Percentiles rank a stretch among this genome's conserved stretches.
Evolutionary conservation across 2,113 vertebrate species (phyloP).

Genomic region (Prunella himalayana): DNA sequence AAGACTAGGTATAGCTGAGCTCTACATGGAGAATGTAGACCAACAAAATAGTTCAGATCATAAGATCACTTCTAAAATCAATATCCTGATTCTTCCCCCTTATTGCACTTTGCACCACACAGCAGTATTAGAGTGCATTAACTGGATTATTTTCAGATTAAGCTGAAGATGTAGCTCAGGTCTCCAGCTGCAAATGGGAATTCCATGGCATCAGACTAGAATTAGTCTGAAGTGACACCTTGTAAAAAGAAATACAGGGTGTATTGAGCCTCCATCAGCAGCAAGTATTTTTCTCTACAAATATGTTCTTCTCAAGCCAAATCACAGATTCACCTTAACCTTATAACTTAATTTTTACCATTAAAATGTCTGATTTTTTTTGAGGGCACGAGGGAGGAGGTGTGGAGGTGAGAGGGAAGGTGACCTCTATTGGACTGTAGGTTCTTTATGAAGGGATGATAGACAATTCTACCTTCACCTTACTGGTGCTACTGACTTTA

Average conservation of each 20-base stretch:
- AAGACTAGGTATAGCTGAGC: not conserved
- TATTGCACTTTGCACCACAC: not conserved
- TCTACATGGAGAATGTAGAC: not conserved
- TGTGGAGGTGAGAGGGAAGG: not conserved
- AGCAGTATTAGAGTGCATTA: not conserved
- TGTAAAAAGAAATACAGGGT: not conserved
- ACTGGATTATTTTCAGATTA: not conserved
- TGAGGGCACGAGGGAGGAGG: accelerated
- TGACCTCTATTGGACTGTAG: not conserved
- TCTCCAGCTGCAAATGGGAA: not conserved
- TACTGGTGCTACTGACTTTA: not conserved
- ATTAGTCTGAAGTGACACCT: not conserved
- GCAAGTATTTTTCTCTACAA: not conserved
- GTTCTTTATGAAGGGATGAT: not conserved
- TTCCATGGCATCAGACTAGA: not conserved
- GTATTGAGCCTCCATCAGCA: not conserved
- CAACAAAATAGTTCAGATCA: not conserved
- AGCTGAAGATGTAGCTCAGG: not conserved
- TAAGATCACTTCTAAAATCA: not conserved
- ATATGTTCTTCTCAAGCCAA: not conserved
- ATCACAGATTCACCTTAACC: not conserved
- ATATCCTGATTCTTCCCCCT: not conserved
- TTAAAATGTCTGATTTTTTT: not conserved
- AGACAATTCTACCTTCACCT: not conserved
- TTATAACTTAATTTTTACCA: not conserved